phyloP scores from a whole-genome alignment of 2,888 invertebrate species.

The Limenitis arthemis region DNA sequence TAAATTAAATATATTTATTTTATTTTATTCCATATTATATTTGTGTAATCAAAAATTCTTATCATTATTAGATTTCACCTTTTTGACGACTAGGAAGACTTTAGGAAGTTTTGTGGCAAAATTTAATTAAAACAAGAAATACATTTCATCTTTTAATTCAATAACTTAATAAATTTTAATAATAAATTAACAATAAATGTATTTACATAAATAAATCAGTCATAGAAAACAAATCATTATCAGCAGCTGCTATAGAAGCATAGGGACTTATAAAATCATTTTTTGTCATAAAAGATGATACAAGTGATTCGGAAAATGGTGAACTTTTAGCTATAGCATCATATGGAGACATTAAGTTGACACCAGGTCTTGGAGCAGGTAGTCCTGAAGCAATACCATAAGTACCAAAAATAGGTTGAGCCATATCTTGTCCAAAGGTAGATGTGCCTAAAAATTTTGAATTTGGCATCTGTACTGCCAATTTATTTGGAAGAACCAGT shows the following conservation, averaged over 20 bases:
- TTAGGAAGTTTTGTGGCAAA: no score
- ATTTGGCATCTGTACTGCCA: constrained; percentile 24
- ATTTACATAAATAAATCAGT: constrained; percentile 31
- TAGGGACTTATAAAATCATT: constrained; percentile 46
- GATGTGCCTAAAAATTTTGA: constrained; percentile 34
- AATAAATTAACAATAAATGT: not conserved
- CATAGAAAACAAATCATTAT: constrained; percentile 39
- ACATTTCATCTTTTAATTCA: not conserved
- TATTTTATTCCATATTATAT: no score
- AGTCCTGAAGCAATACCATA: constrained; percentile 17
- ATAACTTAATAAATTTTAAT: not conserved
- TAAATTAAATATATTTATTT: not conserved
- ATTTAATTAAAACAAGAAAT: not conserved
- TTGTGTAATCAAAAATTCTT: no score
- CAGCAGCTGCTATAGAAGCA: constrained; percentile 35
- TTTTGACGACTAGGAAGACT: no score
- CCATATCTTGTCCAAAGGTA: constrained; percentile 25
- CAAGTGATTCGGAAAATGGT: constrained; percentile 7
- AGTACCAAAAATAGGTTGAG: constrained; percentile 21
- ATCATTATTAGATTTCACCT: no score
- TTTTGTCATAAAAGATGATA: constrained; percentile 26
- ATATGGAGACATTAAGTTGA: constrained; percentile 30
- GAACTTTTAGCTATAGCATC: constrained; percentile 24
- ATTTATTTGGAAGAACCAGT: not conserved
- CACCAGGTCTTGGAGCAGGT: constrained; percentile 19